Conservation (phyloP, 1,140 invertebrate species). For the Drosophila nikananu region DNA sequence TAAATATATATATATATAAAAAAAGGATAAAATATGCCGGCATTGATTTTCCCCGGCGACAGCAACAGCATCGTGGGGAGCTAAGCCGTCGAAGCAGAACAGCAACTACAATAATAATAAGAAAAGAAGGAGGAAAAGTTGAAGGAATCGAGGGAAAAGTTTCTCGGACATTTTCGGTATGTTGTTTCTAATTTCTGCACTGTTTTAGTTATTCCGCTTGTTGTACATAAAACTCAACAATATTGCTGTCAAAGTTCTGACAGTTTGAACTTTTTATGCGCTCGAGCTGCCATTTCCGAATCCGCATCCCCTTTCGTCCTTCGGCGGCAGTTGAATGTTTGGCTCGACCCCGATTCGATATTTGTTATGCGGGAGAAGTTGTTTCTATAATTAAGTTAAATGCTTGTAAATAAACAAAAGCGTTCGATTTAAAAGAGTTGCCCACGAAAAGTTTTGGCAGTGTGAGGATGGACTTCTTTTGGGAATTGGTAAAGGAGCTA, state of each 20-base stretch:
- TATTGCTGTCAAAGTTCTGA: conserved; percentile 71
- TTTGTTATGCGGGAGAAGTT: conserved; percentile 37
- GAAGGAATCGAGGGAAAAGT: conserved; percentile 45
- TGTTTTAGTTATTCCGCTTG: conserved; percentile 55
- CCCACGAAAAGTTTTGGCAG: conserved; percentile 15
- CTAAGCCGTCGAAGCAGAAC: conserved; percentile 30
- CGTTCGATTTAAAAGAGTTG: conserved; percentile 46
- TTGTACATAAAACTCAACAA: conserved; percentile 73
- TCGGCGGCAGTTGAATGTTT: conserved; percentile 5
- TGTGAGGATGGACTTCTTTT: conserved; percentile 7
- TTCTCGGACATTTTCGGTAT: conserved; percentile 46
- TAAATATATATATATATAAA: conserved; percentile 24
- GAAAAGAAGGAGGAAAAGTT: conserved; percentile 47
- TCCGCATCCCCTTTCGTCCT: neutral
- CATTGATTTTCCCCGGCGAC: conserved; percentile 73
- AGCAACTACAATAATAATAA: conserved; percentile 31
- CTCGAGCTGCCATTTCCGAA: conserved; percentile 10
- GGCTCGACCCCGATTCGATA: conserved; percentile 8
- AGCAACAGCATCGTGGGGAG: conserved; percentile 47
- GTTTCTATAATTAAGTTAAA: conserved; percentile 49
- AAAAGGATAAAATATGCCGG: conserved; percentile 80
- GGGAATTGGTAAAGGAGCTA: conserved; percentile 10
- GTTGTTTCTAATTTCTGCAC: conserved; percentile 61
- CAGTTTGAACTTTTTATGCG: conserved; percentile 67
- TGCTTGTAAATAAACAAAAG: conserved; percentile 53